A percentile compares a stretch with the other conserved stretches of the same genome.
Evolutionary conservation across 92 coral and sea anemone species (phyloP).

Genomic region (Anthopleura xanthogrammica): DNA sequence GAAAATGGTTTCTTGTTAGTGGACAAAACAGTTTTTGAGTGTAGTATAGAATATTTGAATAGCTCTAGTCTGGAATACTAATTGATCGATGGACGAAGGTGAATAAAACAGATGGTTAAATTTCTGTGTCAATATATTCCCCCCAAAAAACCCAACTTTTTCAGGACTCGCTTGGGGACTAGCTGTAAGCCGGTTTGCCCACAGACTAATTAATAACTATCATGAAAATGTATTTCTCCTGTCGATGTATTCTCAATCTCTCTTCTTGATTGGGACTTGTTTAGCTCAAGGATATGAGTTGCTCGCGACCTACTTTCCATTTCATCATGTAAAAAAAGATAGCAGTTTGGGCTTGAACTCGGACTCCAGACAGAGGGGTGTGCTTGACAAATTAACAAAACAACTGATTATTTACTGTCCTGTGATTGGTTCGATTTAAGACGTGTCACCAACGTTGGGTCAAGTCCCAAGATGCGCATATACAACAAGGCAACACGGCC

Average conservation of each 20-base stretch:
- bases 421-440: slow-evolving; percentile 44
- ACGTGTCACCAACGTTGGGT: slow-evolving; percentile 32
- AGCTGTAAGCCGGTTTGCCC: neutral
- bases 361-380: slow-evolving; percentile 27
- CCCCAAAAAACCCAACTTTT: neutral
- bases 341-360: slow-evolving; percentile 13
- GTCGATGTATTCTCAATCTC: neutral
- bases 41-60: slow-evolving; percentile 24
- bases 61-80: slow-evolving; percentile 37
- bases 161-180: slow-evolving; percentile 1
- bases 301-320: slow-evolving; percentile 12
- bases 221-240: neutral
- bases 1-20: neutral
- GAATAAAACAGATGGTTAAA: slow-evolving; percentile 28
- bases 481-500: slow-evolving; percentile 32
- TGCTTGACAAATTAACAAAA: slow-evolving; percentile 58
- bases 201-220: neutral
- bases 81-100: slow-evolving; percentile 21
- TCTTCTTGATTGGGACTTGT: slow-evolving; percentile 6
- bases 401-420: slow-evolving; percentile 50
- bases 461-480: slow-evolving; percentile 34
- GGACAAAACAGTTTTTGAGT: neutral
- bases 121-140: slow-evolving; percentile 8
- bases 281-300: neutral
- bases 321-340: neutral